Conservation (phyloP, 1,140 invertebrate species). For the Diachasmimorpha longicaudata region DNA sequence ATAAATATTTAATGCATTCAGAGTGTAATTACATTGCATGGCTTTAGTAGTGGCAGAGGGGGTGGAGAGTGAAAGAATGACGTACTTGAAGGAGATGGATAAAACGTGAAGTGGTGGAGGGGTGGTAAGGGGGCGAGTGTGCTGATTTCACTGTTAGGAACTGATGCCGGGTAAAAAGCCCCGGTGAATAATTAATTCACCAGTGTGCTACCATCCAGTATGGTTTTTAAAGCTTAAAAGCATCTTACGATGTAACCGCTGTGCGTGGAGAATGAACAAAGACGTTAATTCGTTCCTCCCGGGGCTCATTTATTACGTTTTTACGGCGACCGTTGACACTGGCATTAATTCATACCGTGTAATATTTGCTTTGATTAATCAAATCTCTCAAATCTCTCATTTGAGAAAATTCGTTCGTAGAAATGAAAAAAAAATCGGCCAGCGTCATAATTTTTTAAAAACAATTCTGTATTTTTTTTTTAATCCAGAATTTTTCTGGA, state of each 20-base stretch:
- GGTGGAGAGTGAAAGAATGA: slow-evolving; percentile 20
- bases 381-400: too few relatives aligned
- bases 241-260: background rate
- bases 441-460: too few relatives aligned
- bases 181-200: background rate
- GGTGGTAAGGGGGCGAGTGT: slow-evolving; percentile 27
- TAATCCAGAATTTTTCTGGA: too few relatives aligned
- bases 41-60: slow-evolving; percentile 5
- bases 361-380: too few relatives aligned
- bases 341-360: background rate
- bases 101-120: background rate
- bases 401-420: too few relatives aligned
- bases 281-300: background rate
- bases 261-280: background rate
- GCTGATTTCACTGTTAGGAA: slow-evolving; percentile 1
- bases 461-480: too few relatives aligned
- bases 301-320: background rate
- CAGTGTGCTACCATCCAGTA: background rate
- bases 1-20: slow-evolving; percentile 39
- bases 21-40: slow-evolving; percentile 47
- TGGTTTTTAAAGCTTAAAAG: background rate
- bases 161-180: slow-evolving; percentile 1
- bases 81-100: slow-evolving; percentile 2
- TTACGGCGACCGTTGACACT: background rate
- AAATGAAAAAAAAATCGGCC: too few relatives aligned